Base-by-base conservation (phyloP, 2,888 invertebrate genomes). In the Cephalotes varians region DNA sequence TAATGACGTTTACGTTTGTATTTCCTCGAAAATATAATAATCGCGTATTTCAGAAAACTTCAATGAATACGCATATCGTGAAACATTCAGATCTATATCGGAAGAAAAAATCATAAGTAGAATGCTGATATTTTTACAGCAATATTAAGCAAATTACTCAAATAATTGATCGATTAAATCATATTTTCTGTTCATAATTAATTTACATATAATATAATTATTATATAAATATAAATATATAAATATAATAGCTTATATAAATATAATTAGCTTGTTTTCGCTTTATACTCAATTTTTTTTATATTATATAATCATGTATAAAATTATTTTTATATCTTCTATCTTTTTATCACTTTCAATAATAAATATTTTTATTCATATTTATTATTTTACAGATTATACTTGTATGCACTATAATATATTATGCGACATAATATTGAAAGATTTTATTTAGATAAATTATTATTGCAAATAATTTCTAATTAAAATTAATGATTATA, bases 111-210 rank as follows among this genome's bases (percentile, higher is more conserved):
- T 31, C 28, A 67, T 12, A 67, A 18, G 10, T 25, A 2, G 34
- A 65, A 40, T 72, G 18, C 2, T n/a, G 5, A 2, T 72, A 58
- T 7, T 72, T 58, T 44, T 40, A 56, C 9, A 60, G 15, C 9
- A 58, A 15, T 21, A 4, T 44, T 18, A n/a, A 44, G 54, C 18
- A 44, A 72, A n/a, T 44, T 21, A 44, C 1, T 4, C 6, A 9
- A 47, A 49, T 15, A n/a, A 37, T 54, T 15, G 7, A 15, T 9
- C 28, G n/a, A 58, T 73, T 71, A 72, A 72, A 72, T 72, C 21
- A 9, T 58, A 9, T 58, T n/a, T 73, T 58, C 5, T 40, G n/a
- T 31, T 73, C 15, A 73, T 44, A 73, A 73, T 73, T 73, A 44
- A n/a, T n/a, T n/a, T n/a, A n/a, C n/a, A n/a, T n/a, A n/a, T n/a